Percentiles rank a stretch among this genome's conserved stretches.
phyloP scores from a whole-genome alignment of 2,888 invertebrate species.

The Phortica okadai region DNA sequence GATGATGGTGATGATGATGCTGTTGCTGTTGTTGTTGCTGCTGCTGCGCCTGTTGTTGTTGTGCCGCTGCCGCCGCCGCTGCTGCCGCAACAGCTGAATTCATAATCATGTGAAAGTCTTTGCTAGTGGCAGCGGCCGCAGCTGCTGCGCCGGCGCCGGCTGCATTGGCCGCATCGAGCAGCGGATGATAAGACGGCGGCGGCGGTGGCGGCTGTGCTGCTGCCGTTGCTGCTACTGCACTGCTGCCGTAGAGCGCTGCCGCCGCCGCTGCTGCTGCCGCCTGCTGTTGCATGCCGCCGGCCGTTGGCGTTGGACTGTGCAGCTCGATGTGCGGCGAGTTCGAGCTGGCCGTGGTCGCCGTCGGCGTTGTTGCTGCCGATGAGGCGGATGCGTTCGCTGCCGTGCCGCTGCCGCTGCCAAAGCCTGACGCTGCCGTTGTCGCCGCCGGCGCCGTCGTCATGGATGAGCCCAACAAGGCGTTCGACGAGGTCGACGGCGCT shows the following conservation, averaged over 20 bases:
- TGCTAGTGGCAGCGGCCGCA: constrained; percentile 66
- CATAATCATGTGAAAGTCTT: constrained; percentile 74
- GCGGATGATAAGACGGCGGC: constrained; percentile 69
- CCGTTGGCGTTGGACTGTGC: constrained; percentile 45
- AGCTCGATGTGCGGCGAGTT: constrained; percentile 72
- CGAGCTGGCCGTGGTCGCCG: constrained; percentile 65
- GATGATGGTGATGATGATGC: constrained; percentile 52
- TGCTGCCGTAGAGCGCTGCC: constrained; percentile 40
- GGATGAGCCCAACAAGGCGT: not conserved
- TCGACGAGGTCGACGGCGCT: constrained; percentile 54
- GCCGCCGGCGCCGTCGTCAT: constrained; percentile 22
- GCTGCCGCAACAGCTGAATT: constrained; percentile 73
- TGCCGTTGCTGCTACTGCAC: constrained; percentile 53
- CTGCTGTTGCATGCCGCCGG: constrained; percentile 39
- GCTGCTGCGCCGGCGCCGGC: constrained; percentile 65
- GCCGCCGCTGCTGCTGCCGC: not conserved
- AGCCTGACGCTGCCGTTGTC: constrained; percentile 50
- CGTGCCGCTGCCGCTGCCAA: constrained; percentile 20
- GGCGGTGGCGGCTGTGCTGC: constrained; percentile 39
- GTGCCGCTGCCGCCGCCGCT: constrained; percentile 66
- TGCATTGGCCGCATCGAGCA: constrained; percentile 68
- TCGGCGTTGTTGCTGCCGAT: constrained; percentile 65
- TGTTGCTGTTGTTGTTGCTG: constrained; percentile 56
- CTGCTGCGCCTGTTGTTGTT: constrained; percentile 50
- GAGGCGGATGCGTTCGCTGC: constrained; percentile 44